These are phyloP conservation scores for Drosophila prolongata DNA, from an alignment of 2,888 invertebrate species.

Conservation along the genomic window DNA sequence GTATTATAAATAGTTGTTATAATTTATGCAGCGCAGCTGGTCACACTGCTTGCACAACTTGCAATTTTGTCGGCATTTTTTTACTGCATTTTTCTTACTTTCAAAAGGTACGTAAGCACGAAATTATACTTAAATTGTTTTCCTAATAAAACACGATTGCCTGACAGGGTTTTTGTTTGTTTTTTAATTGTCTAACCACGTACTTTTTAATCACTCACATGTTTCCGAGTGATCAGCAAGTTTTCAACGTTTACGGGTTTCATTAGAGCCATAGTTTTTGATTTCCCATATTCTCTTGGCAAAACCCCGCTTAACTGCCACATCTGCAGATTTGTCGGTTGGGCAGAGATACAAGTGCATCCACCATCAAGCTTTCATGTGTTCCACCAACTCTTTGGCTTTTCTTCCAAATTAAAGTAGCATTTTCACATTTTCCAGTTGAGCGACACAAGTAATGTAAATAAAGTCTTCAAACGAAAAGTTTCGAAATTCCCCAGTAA, in stretches of 20 bases:
- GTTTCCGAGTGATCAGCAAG: neutral
- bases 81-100: slow-evolving; percentile 39
- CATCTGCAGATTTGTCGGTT: slow-evolving; percentile 18
- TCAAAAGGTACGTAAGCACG: slow-evolving; percentile 55
- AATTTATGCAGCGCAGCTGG: slow-evolving; percentile 1
- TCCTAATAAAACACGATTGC: neutral
- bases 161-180: slow-evolving; percentile 7
- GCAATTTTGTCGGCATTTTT: slow-evolving; percentile 58
- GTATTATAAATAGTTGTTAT: neutral
- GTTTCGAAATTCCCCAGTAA: slow-evolving; percentile 50
- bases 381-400: slow-evolving; percentile 19
- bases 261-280: slow-evolving; percentile 4
- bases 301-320: slow-evolving; percentile 26
- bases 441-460: slow-evolving; percentile 19
- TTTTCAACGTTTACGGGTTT: slow-evolving; percentile 1
- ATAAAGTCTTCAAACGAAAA: neutral
- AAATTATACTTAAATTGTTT: neutral
- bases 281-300: slow-evolving; percentile 3
- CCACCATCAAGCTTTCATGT: slow-evolving; percentile 21
- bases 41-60: slow-evolving; percentile 54
- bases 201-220: slow-evolving; percentile 7
- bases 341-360: slow-evolving; percentile 13
- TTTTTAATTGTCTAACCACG: slow-evolving; percentile 24
- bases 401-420: slow-evolving; percentile 47
- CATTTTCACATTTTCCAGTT: slow-evolving; percentile 51